Evolutionary conservation across 2,113 vertebrate species (phyloP), one percentile per base, ranked within the genome.

Genomic region (Embiotoca jacksoni): DNA sequence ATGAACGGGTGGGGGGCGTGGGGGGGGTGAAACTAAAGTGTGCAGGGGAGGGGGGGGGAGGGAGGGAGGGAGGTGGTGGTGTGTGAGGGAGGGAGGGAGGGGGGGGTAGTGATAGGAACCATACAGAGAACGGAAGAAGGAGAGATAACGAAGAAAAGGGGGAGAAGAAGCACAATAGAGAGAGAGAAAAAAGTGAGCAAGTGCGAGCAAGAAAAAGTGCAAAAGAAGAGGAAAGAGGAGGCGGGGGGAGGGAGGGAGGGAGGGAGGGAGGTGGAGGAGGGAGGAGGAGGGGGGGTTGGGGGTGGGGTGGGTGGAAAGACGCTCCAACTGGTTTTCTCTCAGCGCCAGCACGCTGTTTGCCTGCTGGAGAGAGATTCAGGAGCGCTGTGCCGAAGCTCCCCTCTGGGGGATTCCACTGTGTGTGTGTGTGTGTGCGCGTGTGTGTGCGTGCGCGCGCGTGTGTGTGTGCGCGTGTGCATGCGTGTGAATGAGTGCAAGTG

Each of bases 291-390:
- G 15, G 10, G 36, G 8, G 5, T n/a, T n/a, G n/a, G n/a, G n/a
- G n/a, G n/a, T n/a, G 1, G 49, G 14, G 13, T 53, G 53, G 57
- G 47, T 1, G 60, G 71, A 69, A 32, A 59, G 65, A 60, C 14
- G 75, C 81, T 85, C 85, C 83, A 88, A 91, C 89, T 91, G 89
- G 84, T 89, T 89, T 87, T 74, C 74, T 32, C 77, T 81, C 39
- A 37, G 84, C 86, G 88, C 88, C 90, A 91, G 80, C 81, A 75
- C 84, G 84, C 82, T 72, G 86, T 88, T 86, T 89, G 88, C 82
- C 91, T 90, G 87, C 89, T 89, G 90, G 88, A 90, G 82, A 87
- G 81, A 84, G 86, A 91, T 90, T 91, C 88, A 81, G 76, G 81
- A 89, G 86, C 84, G 54, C 82, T 67, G 77, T 82, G 86, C 84